A percentile compares a stretch with the other conserved stretches of the same genome.
Evolutionary conservation across 2,113 vertebrate genomes (phyloP).

Genomic region (Butastur rufipennis): DNA sequence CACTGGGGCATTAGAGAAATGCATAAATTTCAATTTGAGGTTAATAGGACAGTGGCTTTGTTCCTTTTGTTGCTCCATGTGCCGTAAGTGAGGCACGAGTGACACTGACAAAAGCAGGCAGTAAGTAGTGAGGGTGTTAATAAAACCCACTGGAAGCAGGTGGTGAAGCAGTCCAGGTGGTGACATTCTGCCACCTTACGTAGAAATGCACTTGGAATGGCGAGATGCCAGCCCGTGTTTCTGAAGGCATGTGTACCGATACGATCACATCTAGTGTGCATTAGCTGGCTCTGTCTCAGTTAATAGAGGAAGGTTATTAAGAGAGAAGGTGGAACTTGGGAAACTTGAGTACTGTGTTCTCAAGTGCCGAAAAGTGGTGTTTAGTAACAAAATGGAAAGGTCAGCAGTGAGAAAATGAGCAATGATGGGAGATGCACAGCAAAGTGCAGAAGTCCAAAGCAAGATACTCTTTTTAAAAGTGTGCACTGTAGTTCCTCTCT

Average conservation of each 20-base stretch:
- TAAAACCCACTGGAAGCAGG: background rate
- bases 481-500: background rate
- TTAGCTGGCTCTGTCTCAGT: background rate
- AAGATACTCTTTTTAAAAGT: background rate
- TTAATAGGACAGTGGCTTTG: background rate
- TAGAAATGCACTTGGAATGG: background rate
- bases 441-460: background rate
- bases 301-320: background rate
- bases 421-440: rapidly evolving
- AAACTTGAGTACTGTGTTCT: background rate
- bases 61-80: background rate
- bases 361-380: background rate
- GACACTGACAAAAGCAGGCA: background rate
- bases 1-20: background rate
- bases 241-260: background rate
- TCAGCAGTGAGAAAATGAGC: background rate
- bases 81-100: rapidly evolving
- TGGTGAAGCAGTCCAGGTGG: background rate
- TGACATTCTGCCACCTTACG: background rate
- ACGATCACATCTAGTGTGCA: rapidly evolving
- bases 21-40: background rate
- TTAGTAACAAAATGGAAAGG: background rate
- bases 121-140: background rate
- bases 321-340: background rate
- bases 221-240: rapidly evolving